Evolutionary conservation across 2,888 invertebrate genomes (phyloP).

Genomic region (Drosophila yooni): DNA sequence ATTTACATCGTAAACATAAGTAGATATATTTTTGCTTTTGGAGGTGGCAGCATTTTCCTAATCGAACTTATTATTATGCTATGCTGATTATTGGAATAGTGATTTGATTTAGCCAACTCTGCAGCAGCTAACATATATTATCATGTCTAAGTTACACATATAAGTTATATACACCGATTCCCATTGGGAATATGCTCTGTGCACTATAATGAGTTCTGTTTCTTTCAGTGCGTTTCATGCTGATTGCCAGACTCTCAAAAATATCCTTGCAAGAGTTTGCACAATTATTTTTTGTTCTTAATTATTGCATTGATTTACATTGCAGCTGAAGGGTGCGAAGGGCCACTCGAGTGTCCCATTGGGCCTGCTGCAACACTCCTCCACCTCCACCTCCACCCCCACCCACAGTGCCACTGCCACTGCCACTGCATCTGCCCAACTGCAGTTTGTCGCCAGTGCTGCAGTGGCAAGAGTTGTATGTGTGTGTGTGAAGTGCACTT

Average conservation of each 20-base stretch:
- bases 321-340: constrained; percentile 39
- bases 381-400: neutral
- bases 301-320: constrained; percentile 79
- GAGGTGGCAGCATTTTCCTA: neutral
- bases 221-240: neutral
- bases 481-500: constrained; percentile 42
- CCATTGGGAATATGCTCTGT: neutral
- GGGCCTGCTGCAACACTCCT: constrained; percentile 16
- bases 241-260: neutral
- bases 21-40: neutral
- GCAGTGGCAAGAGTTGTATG: constrained; percentile 1
- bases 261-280: constrained; percentile 8
- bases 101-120: neutral
- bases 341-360: constrained; percentile 53
- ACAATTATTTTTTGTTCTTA: constrained; percentile 62
- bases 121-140: neutral
- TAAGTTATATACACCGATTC: neutral
- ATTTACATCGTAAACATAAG: neutral
- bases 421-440: constrained; percentile 13
- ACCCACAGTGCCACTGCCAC: neutral
- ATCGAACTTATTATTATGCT: neutral
- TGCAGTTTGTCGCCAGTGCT: constrained; percentile 71
- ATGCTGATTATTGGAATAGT: rapidly evolving
- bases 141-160: neutral
- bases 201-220: neutral